Evolutionary conservation across 2,888 invertebrate genomes (phyloP).

Genomic region (Drosophila borealis): DNA sequence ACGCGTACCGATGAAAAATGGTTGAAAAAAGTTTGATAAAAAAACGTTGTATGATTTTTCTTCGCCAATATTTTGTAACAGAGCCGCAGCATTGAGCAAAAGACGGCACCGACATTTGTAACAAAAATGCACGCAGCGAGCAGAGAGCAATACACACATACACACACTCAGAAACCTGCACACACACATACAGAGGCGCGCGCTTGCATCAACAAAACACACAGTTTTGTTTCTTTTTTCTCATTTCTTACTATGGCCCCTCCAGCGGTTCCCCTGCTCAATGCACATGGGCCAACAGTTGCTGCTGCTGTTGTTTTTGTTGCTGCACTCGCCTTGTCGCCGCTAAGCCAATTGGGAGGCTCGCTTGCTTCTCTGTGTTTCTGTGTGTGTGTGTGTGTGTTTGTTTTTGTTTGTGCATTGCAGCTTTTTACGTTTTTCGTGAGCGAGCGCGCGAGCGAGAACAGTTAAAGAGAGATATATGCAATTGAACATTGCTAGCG

Average conservation of each 20-base stretch:
- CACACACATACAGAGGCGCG: conserved; percentile 9
- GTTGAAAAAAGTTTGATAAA: conserved; percentile 82
- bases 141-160: conserved; percentile 26
- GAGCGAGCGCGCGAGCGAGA: conserved; percentile 25
- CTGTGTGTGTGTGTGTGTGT: conserved; percentile 8
- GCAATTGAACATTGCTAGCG: conserved; percentile 44
- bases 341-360: conserved; percentile 30
- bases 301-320: conserved; percentile 20
- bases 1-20: conserved; percentile 79
- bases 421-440: conserved; percentile 25
- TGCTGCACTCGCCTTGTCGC: conserved; percentile 33
- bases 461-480: conserved; percentile 17
- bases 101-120: conserved; percentile 68
- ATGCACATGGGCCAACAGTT: conserved; percentile 27
- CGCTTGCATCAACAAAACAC: conserved; percentile 28
- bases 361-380: not conserved
- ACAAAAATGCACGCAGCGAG: conserved; percentile 69
- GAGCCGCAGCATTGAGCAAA: conserved; percentile 77
- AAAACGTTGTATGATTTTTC: conserved; percentile 84
- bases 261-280: conserved; percentile 52
- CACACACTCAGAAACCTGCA: conserved; percentile 2
- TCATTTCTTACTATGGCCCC: conserved; percentile 43
- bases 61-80: conserved; percentile 85
- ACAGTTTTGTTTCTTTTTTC: conserved; percentile 63
- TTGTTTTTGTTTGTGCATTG: conserved; percentile 33